phyloP scores from a whole-genome alignment of 2,888 invertebrate genomes.

The Cephonodes hylas region DNA sequence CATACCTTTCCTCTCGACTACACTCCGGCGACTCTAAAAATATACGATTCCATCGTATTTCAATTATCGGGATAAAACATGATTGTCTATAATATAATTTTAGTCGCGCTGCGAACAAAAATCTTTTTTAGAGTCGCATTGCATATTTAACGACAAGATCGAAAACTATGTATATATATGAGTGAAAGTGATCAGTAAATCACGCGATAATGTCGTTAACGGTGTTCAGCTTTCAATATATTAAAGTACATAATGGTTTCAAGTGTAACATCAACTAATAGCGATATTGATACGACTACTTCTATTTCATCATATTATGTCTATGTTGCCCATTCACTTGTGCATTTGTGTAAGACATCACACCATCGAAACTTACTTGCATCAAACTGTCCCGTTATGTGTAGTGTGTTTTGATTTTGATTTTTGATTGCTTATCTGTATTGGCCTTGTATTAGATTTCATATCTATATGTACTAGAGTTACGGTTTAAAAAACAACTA shows the following conservation, averaged over 20 bases:
- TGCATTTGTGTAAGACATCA: conserved; percentile 64
- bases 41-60: background rate
- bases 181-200: conserved; percentile 16
- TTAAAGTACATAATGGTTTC: conserved; percentile 37
- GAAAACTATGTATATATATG: background rate
- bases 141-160: background rate
- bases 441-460: conserved; percentile 15
- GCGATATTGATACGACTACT: background rate
- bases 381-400: conserved; percentile 50
- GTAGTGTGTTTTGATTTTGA: conserved; percentile 25
- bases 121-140: background rate
- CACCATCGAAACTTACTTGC: conserved; percentile 79
- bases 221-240: conserved; percentile 42
- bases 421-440: conserved; percentile 23
- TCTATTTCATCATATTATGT: conserved; percentile 10
- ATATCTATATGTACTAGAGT: background rate
- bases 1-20: conserved; percentile 31
- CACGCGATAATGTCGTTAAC: conserved; percentile 35
- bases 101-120: too few species aligned
- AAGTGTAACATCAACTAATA: conserved; percentile 25
- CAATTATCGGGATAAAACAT: background rate
- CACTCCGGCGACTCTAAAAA: conserved; percentile 35
- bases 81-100: too few species aligned
- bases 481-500: too few species aligned
- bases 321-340: conserved; percentile 16